Base-by-base conservation (phyloP, 2,888 invertebrate species). In the Listrodromus nycthemerus region DNA sequence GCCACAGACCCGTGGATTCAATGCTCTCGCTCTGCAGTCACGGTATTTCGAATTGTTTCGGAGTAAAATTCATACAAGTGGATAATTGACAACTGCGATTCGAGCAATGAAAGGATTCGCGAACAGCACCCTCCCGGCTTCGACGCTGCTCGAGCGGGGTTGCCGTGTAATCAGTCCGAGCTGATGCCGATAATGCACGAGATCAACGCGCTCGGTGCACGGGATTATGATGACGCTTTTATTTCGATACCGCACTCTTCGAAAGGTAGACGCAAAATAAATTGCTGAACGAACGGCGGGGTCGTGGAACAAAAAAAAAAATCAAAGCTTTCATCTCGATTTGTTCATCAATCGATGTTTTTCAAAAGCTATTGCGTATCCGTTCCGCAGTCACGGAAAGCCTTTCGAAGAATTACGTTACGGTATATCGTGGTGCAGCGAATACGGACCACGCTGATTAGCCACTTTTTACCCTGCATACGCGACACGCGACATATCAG, bases 161-260 rank as follows among this genome's bases (percentile, higher is more conserved):
- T 83, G 83, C 76, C 69, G 74, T 73, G 67, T 67, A 69, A 83
- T 83, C 52, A 83, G 69, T 77, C 76, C 77, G 63, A 77, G 63
- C 74, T 69, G 55, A 73, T 69, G 41, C 21, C 41, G 33, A 58
- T 10, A n/a, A 65, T 58, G 71, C 37, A 71, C 76, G 66, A 37
- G 71, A 55, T 70, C 58, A 30, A 69, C 37, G n/a, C n/a, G 52
- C 65, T 2, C n/a, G 33, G 41, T 10, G 37, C 69, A 65, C 70
- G 33, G 24, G 63, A 70, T 76, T 81, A 58, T 52, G 76, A 81
- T 70, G 81, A 76, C 55, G 76, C 45, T 76, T 69, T 70, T 41
- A 24, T 55, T 61, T 81, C 55, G 63, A 65, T 71, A 71, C 65
- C 37, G 65, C 41, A 30, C 75, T 69, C 75, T 75, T 30, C 69